Evolutionary conservation across 2,888 invertebrate genomes (phyloP).

Genomic region (Hydroisotoma schaefferi): DNA sequence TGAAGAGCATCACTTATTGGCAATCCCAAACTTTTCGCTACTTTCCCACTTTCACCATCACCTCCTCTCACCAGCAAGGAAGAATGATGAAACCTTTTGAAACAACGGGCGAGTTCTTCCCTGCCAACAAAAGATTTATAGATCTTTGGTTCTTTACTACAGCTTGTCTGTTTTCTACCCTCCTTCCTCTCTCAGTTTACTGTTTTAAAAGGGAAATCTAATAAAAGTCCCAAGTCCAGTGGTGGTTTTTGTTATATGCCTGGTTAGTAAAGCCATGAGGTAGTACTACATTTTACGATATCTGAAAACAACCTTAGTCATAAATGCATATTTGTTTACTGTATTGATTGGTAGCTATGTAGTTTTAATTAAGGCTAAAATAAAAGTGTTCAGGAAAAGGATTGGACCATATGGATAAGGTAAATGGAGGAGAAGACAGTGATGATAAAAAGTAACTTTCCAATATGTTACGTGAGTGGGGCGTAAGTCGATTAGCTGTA

Average conservation of each 20-base stretch:
- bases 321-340: too few species aligned
- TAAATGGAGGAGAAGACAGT: neutral
- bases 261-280: too few species aligned
- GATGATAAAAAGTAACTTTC: constrained; percentile 10
- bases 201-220: too few species aligned
- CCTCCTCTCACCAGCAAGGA: neutral
- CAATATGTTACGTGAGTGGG: constrained; percentile 10
- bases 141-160: neutral
- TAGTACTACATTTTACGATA: too few species aligned
- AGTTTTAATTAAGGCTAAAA: neutral
- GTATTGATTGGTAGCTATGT: too few species aligned
- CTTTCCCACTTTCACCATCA: constrained; percentile 8
- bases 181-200: neutral
- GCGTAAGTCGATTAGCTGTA: constrained; percentile 4
- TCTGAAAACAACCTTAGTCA: too few species aligned
- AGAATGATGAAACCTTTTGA: too few species aligned
- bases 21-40: constrained; percentile 12
- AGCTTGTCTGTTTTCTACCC: neutral
- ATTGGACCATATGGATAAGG: neutral
- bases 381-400: neutral
- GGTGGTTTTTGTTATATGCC: too few species aligned
- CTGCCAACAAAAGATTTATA: neutral
- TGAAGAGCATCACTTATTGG: constrained; percentile 5
- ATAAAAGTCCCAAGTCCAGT: too few species aligned
- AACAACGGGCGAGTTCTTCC: too few species aligned